These are phyloP conservation scores for Drosophila subobscura DNA, from an alignment of 1,140 invertebrate species.

Conservation along the genomic window DNA sequence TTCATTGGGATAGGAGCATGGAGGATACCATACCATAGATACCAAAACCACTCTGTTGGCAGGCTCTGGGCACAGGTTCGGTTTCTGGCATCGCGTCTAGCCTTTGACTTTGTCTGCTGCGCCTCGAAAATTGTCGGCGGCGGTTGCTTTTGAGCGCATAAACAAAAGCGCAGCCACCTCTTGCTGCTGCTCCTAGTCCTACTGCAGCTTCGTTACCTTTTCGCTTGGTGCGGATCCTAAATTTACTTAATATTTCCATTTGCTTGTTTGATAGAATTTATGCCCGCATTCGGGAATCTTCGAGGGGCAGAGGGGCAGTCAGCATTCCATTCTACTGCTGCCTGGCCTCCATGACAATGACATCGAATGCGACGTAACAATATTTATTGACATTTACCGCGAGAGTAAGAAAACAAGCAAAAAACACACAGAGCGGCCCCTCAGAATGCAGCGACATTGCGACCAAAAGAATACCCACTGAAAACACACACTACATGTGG, in stretches of 20 bases:
- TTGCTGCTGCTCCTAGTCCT: background rate
- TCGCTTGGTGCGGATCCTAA: conserved; percentile 38
- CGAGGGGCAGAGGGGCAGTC: conserved; percentile 31
- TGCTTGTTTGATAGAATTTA: conserved; percentile 74
- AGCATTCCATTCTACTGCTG: conserved; percentile 50
- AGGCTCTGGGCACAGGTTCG: conserved; percentile 19
- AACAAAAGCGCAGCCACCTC: conserved; percentile 11
- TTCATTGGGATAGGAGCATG: conserved; percentile 10
- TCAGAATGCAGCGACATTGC: conserved; percentile 25
- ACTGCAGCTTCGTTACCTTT: background rate
- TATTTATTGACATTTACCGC: conserved; percentile 78
- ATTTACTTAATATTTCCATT: conserved; percentile 79
- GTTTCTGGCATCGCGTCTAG: conserved; percentile 28
- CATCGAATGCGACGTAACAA: conserved; percentile 59
- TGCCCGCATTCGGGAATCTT: conserved; percentile 44
- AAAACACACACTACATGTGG: no score
- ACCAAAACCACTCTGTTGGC: no score
- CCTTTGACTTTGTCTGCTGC: conserved; percentile 38
- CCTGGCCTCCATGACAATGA: conserved; percentile 66
- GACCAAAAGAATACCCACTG: no score
- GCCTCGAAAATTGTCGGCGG: conserved; percentile 58
- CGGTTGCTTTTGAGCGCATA: conserved; percentile 63
- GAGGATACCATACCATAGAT: no score
- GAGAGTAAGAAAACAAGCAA: conserved; percentile 28
- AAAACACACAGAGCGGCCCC: conserved; percentile 41